Evolutionary conservation across 2,888 invertebrate genomes (phyloP).

Genomic region (Dermolepida albohirtum): DNA sequence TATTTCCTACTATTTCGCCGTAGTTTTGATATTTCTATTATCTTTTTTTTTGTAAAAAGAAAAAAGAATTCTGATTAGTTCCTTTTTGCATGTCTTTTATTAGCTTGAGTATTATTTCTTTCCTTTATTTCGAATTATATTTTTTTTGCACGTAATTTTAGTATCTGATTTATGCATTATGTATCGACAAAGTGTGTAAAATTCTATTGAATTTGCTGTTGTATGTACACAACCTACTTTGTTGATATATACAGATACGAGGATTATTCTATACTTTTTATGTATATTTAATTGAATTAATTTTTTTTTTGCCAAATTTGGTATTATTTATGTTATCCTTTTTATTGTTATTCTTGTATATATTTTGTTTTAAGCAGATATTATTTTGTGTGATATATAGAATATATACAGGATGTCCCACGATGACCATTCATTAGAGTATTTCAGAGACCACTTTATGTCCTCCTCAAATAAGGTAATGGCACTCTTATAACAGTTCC

Average conservation of each 20-base stretch:
- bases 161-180: not conserved
- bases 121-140: constrained; percentile 6
- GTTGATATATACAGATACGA: constrained; percentile 23
- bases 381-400: too few relatives aligned
- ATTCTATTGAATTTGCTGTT: not conserved
- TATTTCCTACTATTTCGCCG: not conserved
- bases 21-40: not conserved
- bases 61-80: constrained; percentile 10
- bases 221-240: constrained; percentile 2
- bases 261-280: constrained; percentile 7
- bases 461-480: too few relatives aligned
- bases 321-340: not conserved
- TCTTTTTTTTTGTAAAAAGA: not conserved
- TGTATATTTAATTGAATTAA: not conserved
- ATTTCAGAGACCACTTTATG: too few relatives aligned
- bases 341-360: too few relatives aligned
- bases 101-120: constrained; percentile 21
- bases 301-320: not conserved
- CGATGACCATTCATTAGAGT: too few relatives aligned
- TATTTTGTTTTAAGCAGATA: too few relatives aligned
- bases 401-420: too few relatives aligned
- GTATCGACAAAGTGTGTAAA: constrained; percentile 2
- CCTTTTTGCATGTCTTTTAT: constrained; percentile 26
- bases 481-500: too few relatives aligned
- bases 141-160: constrained; percentile 23